Base-by-base conservation (phyloP, 1,140 invertebrate genomes). In the Helicoverpa zea region DNA sequence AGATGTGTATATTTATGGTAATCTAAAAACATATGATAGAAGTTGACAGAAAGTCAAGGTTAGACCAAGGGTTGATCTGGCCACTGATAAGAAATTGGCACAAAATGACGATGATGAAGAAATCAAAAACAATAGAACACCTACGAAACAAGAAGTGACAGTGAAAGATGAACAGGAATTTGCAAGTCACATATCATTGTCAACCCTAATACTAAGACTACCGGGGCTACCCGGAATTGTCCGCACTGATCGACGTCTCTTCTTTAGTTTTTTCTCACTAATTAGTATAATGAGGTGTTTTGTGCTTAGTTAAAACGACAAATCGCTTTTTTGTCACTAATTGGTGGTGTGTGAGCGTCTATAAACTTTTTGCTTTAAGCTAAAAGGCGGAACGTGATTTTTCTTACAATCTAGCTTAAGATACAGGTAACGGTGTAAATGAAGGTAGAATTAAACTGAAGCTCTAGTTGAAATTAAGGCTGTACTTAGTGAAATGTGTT, bases 281-380 rank as follows among this genome's bases (percentile, higher is more conserved):
- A 93, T 93, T 92, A 93, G 88, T 88, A 77, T 93, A 91, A 92
- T 91, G 90, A 92, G 88, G 88, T 88, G 87, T 89, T 82, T 87
- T 82, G 86, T 82, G 76, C 49, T 75, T 75, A 58, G 58, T 82
- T 82, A 64, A 74, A 54, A 59, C 49, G 68, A 79, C 49, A 72
- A 54, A 56, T 64, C 29, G 72, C 56, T 76, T 80, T 84, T 80
- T 52, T 78, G 73, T 77, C 59, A 30, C 72, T 82, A 79, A 81
- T 85, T 83, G 78, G 80, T 79, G 49, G 61, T 72, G 23, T 14
- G 75, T 76, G 49, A 54, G 68, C 12, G 23, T 30, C 49, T 52
- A 43, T 47, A 64, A 51, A 54, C 64, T 59, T 72, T 72, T 72
- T 59, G 14, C 23, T 61, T 59, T 72, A 1, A n/a, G 51, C 43